Percentiles rank a stretch among this genome's conserved stretches.
Evolutionary conservation across 2,797 vertebrate species (phyloP).

Genomic region (Danio jaintianensis): DNA sequence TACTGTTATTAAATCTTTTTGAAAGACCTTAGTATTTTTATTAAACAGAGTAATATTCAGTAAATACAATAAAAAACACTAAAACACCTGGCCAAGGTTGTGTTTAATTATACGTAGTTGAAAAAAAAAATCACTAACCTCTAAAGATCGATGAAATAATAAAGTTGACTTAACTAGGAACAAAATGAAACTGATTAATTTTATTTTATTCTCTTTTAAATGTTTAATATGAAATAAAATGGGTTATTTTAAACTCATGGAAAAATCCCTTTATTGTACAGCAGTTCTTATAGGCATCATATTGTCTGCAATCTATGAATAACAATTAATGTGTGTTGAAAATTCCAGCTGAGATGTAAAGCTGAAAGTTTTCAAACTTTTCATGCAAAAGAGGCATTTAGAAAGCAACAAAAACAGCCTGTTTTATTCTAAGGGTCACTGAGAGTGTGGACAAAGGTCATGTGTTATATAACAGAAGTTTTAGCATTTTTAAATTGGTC

Average conservation of each 20-base stretch:
- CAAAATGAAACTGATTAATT: not conserved
- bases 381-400: not conserved
- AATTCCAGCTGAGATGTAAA: slow-evolving; percentile 5
- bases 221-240: not conserved
- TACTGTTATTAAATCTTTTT: too few relatives aligned
- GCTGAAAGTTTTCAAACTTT: not conserved
- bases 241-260: not conserved
- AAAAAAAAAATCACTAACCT: too few relatives aligned
- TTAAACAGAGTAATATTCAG: too few relatives aligned
- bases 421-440: not conserved
- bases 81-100: too few relatives aligned
- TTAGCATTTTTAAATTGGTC: too few relatives aligned
- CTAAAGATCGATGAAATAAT: too few relatives aligned
- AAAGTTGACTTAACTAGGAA: too few relatives aligned
- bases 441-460: not conserved
- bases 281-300: not conserved
- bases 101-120: too few relatives aligned
- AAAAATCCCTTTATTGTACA: not conserved
- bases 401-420: not conserved
- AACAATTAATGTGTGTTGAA: not conserved
- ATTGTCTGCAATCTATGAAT: not conserved
- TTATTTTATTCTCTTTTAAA: not conserved
- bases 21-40: too few relatives aligned
- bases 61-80: too few relatives aligned
- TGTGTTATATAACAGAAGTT: too few relatives aligned